These are phyloP conservation scores for Philhelius pedissequus DNA, from an alignment of 2,888 invertebrate genomes.

Conservation along the genomic window DNA sequence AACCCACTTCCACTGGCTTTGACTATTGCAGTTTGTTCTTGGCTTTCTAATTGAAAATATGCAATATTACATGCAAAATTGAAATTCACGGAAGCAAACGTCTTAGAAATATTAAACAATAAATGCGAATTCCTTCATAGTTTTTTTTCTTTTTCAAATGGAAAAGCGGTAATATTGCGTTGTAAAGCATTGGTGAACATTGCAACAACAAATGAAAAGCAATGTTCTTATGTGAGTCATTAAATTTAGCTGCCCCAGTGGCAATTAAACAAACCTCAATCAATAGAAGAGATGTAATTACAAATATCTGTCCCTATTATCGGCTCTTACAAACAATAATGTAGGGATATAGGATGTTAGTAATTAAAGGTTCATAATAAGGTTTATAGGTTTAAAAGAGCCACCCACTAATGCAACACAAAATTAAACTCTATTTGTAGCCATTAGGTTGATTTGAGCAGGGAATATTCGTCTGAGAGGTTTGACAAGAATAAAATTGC, in stretches of 20 bases:
- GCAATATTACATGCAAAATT: neutral
- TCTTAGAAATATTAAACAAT: neutral
- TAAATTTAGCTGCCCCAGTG: neutral
- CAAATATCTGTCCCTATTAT: neutral
- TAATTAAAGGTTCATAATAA: constrained; percentile 25
- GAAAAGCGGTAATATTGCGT: neutral
- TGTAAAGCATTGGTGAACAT: neutral
- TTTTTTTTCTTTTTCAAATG: neutral
- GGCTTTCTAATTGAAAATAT: neutral
- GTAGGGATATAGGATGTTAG: neutral
- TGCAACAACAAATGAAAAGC: neutral
- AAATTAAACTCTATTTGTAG: neutral
- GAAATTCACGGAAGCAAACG: constrained; percentile 5
- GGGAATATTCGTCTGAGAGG: neutral
- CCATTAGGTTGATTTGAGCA: constrained; percentile 12
- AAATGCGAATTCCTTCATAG: neutral
- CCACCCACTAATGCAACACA: neutral
- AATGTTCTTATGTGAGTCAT: constrained; percentile 37
- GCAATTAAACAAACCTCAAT: neutral
- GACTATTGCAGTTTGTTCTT: neutral
- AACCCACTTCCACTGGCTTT: neutral
- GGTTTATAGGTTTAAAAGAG: constrained; percentile 13
- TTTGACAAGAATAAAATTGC: neutral
- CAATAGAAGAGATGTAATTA: neutral
- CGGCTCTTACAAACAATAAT: neutral